Conservation (phyloP, 23 tunicate species). For the Botrylloides violaceus region DNA sequence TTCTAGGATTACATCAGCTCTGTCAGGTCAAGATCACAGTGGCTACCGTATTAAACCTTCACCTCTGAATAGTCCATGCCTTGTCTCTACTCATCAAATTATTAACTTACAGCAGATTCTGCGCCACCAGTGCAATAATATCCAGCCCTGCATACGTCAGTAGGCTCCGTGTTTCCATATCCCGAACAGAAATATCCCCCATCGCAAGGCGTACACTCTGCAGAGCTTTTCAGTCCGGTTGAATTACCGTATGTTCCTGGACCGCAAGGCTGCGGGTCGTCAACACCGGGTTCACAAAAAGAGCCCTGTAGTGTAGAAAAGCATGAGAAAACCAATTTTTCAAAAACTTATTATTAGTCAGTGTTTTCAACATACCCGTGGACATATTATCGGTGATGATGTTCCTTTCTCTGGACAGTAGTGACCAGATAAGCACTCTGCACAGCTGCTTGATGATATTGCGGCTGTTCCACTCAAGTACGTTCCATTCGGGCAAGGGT, state of each 20-base stretch:
- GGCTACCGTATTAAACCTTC: no score
- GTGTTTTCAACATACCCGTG: conserved; percentile 24
- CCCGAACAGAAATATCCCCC: conserved; percentile 79
- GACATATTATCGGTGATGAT: conserved; percentile 43
- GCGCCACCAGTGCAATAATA: conserved; percentile 70
- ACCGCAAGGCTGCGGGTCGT: conserved; percentile 5
- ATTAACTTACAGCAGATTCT: conserved; percentile 32
- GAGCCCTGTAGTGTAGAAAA: conserved; percentile 65
- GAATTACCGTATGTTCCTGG: conserved; percentile 62
- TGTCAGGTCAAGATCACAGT: no score
- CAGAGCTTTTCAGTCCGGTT: conserved; percentile 37
- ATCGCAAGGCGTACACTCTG: conserved; percentile 66
- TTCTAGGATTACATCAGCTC: no score
- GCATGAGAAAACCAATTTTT: no score
- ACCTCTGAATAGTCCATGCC: no score
- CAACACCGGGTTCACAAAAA: conserved; percentile 56
- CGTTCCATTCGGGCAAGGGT: conserved; percentile 69
- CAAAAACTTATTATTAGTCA: neutral
- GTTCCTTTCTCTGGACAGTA: conserved; percentile 69
- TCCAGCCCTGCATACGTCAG: conserved; percentile 77
- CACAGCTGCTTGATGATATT: conserved; percentile 68
- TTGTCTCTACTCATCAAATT: no score
- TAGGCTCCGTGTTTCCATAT: conserved; percentile 42
- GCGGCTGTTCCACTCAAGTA: conserved; percentile 78
- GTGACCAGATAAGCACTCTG: conserved; percentile 74